Conservation (phyloP, 2,888 invertebrate species). For the Rosalia funebris region DNA sequence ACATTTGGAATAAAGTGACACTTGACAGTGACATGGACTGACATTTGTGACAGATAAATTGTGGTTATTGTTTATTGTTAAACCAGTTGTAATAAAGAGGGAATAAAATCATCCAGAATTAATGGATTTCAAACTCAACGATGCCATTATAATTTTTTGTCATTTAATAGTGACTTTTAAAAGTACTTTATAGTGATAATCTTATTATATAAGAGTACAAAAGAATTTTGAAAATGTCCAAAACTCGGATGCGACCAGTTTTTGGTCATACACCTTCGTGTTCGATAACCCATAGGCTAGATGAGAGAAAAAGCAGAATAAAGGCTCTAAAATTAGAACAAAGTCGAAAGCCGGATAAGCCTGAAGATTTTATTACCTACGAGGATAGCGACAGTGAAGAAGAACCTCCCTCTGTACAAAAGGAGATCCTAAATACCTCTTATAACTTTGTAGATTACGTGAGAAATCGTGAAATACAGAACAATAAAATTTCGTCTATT, state of each 20-base stretch:
- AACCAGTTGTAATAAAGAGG: neutral
- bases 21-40: neutral
- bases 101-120: neutral
- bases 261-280: constrained; percentile 84
- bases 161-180: neutral
- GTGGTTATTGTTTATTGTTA: constrained; percentile 24
- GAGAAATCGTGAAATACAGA: constrained; percentile 78
- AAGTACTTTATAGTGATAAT: neutral
- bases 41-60: constrained; percentile 18
- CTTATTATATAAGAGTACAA: neutral
- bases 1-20: neutral
- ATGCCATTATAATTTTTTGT: no score
- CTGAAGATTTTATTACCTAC: constrained; percentile 90
- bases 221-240: constrained; percentile 69
- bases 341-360: constrained; percentile 84
- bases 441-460: constrained; percentile 89
- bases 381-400: constrained; percentile 90
- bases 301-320: constrained; percentile 77
- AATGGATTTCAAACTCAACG: neutral
- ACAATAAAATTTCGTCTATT: constrained; percentile 76
- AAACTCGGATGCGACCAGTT: constrained; percentile 75
- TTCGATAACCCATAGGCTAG: constrained; percentile 75
- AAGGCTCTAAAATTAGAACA: constrained; percentile 76
- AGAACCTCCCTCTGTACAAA: constrained; percentile 78
- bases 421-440: constrained; percentile 79